Evolutionary conservation across 2,113 vertebrate genomes (phyloP), one percentile per base, ranked within the genome.

Genomic region (Lycaon pictus): DNA sequence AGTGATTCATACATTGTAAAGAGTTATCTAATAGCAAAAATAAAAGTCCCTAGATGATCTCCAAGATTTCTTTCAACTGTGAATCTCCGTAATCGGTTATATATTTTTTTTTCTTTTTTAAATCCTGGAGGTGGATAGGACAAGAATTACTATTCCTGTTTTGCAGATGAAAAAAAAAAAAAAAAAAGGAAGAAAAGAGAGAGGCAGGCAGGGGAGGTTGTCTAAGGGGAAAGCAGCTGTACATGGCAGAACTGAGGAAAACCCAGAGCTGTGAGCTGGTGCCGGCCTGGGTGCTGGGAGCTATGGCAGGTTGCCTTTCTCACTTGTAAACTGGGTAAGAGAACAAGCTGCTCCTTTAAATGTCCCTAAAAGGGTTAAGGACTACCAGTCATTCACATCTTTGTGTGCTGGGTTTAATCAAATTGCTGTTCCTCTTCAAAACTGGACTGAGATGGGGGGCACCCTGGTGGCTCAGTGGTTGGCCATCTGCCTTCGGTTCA

Each of bases 1-100:
- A 74, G 37, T 71, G 25, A 96, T 43, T 94, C 37, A 20, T 62
- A 48, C 32, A 25, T 53, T 81, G 55, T 56, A 60, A 76, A 89
- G 25, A 85, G 72, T 60, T 58, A 20, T 9, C 74, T 92, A 43
- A 35, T 77, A 60, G 27, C 83, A 82, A 77, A 67, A 89, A 76
- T 85, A 63, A 89, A 93, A 91, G 35, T 56, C 67, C 32, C 65
- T 56, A 37, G 27, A 37, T 87, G 32, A 93, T 65, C 82, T 35
- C 72, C 7, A 86, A 58, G 43, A 82, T 89, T 51, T 19, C 63
- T 89, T 69, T 93, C 22, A 58, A 76, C 12, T 56, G 48, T 71
- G 29, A 79, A 63, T 29, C 67, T 93, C 62, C 35, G 43, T 90
- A 63, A 53, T 58, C 17, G 56, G 5, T 69, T 48, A 35, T 48